Base-by-base conservation (phyloP, 1,140 invertebrate genomes). In the Brachionus angularis region DNA sequence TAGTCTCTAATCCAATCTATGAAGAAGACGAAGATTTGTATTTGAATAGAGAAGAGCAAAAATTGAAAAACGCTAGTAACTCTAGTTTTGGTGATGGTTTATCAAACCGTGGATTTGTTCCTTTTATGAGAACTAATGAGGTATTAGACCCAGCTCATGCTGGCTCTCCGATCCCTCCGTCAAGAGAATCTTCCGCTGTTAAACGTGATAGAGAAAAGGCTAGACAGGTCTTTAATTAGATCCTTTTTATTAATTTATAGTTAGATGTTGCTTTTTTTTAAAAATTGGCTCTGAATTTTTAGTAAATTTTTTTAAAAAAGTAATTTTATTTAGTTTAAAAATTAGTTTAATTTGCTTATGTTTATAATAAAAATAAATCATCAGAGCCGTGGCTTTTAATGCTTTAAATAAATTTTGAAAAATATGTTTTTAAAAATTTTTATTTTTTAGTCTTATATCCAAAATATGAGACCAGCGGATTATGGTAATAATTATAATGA, bases 51-150 rank as follows among this genome's bases (percentile, higher is more conserved):
- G 25, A 27, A 23, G 14, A 39, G 21, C 8, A 31, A 14, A 27
- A 58, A 34, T 23, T 58, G 14, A 36, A 58, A 58, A 36, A 58
- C 16, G 5, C 16, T 14, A 39, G 14, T n/a, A 25, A n/a, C 29
- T 47, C 44, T 7, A 67, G 21, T 27, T 52, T 52, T 67, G 25
- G 14, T 16, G 42, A 47, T 12, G 23, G 21, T 16, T 42, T 31
- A 18, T 64, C 61, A 23, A 49, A 72, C 10, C 34, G 29, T 34
- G 77, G 80, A 16, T 81, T 80, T 75, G 73, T 81, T 29, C 79
- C 80, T 27, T 80, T 80, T 75, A 77, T 76, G 29, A 72, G 80
- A 49, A 81, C 78, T 25, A 75, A 75, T 50, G 79, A 79, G 34
- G 71, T 82, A 21, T 74, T 82, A 23, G 79, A 81, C 71, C 80